Conservation (phyloP, 2,797 vertebrate species). For the Neopelma chrysocephalum region DNA sequence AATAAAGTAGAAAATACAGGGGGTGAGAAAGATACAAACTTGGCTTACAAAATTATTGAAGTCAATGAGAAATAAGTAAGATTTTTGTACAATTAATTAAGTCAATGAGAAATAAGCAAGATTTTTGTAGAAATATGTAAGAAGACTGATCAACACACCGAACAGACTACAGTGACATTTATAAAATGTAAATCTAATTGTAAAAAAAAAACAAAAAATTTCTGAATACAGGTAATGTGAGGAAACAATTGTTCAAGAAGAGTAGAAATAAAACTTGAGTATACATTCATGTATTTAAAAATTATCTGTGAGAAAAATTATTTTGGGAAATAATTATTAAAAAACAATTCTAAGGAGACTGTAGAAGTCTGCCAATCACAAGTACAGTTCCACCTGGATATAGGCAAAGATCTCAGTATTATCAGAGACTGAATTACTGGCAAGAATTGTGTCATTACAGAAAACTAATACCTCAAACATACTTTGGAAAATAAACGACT, state of each 20-base stretch:
- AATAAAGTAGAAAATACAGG: background rate
- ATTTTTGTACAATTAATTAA: background rate
- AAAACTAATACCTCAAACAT: background rate
- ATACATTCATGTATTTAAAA: background rate
- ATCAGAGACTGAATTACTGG: background rate
- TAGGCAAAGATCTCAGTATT: background rate
- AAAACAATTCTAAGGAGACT: background rate
- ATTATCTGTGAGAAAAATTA: background rate
- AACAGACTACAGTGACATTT: background rate
- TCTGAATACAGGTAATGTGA: background rate
- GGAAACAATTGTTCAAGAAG: background rate
- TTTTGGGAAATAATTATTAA: background rate
- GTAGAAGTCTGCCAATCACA: background rate
- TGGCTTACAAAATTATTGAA: background rate
- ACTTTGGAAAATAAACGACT: background rate
- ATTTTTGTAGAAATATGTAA: background rate
- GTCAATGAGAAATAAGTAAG: background rate
- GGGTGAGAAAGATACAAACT: background rate
- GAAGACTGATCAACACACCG: background rate
- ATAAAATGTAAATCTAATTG: background rate
- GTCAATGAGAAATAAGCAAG: background rate
- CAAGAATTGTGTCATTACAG: background rate
- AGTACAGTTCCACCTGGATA: background rate
- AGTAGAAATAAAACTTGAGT: background rate
- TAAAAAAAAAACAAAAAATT: fast-evolving